Evolutionary conservation across 2,888 invertebrate genomes (phyloP), one percentile per base, ranked within the genome.

Genomic region (Beris morrisii): DNA sequence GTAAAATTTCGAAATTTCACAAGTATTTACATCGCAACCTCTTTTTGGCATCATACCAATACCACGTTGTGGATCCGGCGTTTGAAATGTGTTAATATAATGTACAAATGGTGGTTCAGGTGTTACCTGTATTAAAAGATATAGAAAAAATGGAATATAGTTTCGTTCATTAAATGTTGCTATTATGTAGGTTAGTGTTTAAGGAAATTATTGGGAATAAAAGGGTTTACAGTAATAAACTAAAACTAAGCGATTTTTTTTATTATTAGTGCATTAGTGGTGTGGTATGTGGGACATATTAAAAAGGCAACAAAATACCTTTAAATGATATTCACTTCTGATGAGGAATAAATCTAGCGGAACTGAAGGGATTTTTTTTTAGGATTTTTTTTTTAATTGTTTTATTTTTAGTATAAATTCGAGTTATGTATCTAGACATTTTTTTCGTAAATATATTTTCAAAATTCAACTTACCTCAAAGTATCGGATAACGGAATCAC

Each of bases 41-140:
- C 97, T 87, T 84, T 98, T 98, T 72, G 97, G 97, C 97, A 98
- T 97, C 88, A 95, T 90, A 70, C 94, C 94, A 80, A 95, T 93
- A 77, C 97, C 97, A 83, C 97, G 87, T 81, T 98, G 97, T 61
- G 98, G 97, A 81, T 95, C 94, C n/a, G 95, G 93, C 44, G 97
- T 95, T 84, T 95, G 94, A 85, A 93, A 97, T 74, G 95, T 96
- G 84, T 93, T 97, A 78, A 98, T 94, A 82, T 95, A 97, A 81
- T 97, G 95, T 68, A 96, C 93, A 81, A 94, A 96, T 0, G 96
- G 96, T 4, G 93, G 90, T 76, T 95, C 95, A 1, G 95, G 91
- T 13, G 94, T 94, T 73, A 97, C 91, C 86, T 89, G 76, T 0
- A 72, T 66, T 43, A 57, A 30, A 56, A 6, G 22, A 15, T 28